Percentiles rank a stretch among this genome's conserved stretches.
Conservation (phyloP, 1,140 invertebrate genomes). For the Lethocerus indicus region DNA sequence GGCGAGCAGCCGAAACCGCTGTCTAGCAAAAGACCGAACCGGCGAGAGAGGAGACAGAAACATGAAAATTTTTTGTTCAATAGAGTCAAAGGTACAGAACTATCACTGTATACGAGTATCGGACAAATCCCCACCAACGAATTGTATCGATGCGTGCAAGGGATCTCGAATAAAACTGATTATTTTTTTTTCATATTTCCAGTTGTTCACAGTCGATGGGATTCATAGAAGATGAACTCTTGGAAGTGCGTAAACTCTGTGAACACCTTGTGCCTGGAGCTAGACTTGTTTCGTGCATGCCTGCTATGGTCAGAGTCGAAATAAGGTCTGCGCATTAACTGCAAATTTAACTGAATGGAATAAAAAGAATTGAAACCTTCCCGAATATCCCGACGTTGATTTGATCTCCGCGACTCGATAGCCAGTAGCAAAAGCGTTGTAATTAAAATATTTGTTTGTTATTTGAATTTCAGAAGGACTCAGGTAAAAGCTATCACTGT, state of each 20-base stretch:
- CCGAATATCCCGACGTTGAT: neutral
- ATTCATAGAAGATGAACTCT: constrained; percentile 42
- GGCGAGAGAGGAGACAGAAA: no score
- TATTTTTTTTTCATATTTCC: no score
- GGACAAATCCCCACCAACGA: no score
- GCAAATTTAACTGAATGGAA: constrained; percentile 1
- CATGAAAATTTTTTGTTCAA: no score
- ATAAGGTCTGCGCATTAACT: constrained; percentile 32
- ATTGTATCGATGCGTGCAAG: no score
- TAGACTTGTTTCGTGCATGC: constrained; percentile 46
- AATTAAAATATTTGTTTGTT: no score
- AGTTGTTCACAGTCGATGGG: constrained; percentile 33
- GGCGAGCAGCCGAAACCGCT: no score
- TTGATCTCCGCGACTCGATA: neutral
- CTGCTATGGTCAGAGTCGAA: constrained; percentile 42
- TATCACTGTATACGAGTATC: no score
- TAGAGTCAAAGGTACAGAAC: no score
- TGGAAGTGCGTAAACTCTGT: constrained; percentile 42
- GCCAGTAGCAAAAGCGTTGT: no score
- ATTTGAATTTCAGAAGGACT: constrained; percentile 29
- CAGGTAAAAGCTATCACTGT: constrained; percentile 40
- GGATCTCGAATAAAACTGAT: no score
- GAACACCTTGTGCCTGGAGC: constrained; percentile 38
- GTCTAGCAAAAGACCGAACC: no score
- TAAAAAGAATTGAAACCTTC: neutral